A percentile compares a stretch with the other conserved stretches of the same genome.
Evolutionary conservation across 2,888 invertebrate species (phyloP).

Genomic region (Scaptomyza tumidula): DNA sequence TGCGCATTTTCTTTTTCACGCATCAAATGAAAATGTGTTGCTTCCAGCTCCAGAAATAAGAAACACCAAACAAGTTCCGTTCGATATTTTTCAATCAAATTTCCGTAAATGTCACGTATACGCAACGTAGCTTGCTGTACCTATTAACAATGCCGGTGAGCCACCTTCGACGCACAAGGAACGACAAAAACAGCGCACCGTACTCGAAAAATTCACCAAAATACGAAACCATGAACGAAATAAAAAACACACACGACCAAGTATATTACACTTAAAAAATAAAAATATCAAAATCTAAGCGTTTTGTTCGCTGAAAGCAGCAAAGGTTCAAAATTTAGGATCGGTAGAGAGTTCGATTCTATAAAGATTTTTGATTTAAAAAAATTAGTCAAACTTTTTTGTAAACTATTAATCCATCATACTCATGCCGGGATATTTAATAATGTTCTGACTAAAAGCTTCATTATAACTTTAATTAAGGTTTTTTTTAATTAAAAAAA

Average conservation of each 20-base stretch:
- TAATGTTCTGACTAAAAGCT: too few species aligned
- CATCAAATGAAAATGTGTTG: slow-evolving; percentile 66
- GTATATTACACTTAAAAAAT: slow-evolving; percentile 28
- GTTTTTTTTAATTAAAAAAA: too few species aligned
- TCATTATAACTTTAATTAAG: too few species aligned
- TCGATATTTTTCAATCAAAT: slow-evolving; percentile 77
- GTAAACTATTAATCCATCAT: too few species aligned
- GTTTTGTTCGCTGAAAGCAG: too few species aligned
- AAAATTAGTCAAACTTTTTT: too few species aligned
- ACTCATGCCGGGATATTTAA: too few species aligned
- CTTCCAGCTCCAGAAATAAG: slow-evolving; percentile 7
- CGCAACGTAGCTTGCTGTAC: slow-evolving; percentile 56
- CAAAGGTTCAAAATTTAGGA: too few species aligned
- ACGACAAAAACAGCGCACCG: slow-evolving; percentile 16
- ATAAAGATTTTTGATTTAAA: too few species aligned
- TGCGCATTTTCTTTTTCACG: slow-evolving; percentile 43
- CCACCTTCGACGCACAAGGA: slow-evolving; percentile 7
- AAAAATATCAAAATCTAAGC: too few species aligned
- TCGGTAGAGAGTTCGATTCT: too few species aligned
- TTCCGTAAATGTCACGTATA: slow-evolving; percentile 76
- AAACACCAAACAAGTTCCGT: slow-evolving; percentile 39
- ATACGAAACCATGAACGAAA: slow-evolving; percentile 26
- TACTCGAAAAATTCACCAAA: slow-evolving; percentile 9
- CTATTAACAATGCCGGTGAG: slow-evolving; percentile 68
- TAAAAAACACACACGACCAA: neutral